These are phyloP conservation scores for Nanger granti DNA, from an alignment of 2,113 vertebrate genomes.

Conservation along the genomic window DNA sequence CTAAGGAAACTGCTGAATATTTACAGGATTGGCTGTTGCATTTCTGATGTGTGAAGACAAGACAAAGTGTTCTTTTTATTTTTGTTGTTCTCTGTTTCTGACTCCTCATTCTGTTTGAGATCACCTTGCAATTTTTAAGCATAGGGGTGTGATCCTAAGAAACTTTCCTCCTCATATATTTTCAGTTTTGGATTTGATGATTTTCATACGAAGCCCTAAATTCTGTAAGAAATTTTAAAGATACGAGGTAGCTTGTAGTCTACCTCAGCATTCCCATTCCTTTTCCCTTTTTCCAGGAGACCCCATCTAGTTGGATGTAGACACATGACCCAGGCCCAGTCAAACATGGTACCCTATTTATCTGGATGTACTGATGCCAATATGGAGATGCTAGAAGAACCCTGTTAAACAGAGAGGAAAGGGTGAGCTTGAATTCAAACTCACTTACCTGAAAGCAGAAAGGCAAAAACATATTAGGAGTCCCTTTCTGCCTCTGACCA, in stretches of 20 bases:
- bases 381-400: not conserved
- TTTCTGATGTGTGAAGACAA: not conserved
- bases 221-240: not conserved
- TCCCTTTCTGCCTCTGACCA: not conserved
- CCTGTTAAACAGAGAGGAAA: not conserved
- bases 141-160: not conserved
- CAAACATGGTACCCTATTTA: not conserved
- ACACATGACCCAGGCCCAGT: not conserved
- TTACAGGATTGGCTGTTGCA: not conserved
- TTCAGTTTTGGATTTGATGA: conserved; percentile 1
- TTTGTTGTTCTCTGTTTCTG: not conserved
- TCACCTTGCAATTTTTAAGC: conserved; percentile 27
- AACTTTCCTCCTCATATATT: not conserved
- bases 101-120: conserved; percentile 6
- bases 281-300: not conserved
- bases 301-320: not conserved
- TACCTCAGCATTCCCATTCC: not conserved
- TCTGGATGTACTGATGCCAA: not conserved
- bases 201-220: not conserved
- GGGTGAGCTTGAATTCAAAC: not conserved
- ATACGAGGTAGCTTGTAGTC: not conserved
- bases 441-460: not conserved
- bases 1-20: not conserved
- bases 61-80: not conserved
- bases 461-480: not conserved